A percentile compares a stretch with the other conserved stretches of the same genome.
Evolutionary conservation across 2,888 invertebrate species (phyloP).

Genomic region (Argyresthia goedartella): DNA sequence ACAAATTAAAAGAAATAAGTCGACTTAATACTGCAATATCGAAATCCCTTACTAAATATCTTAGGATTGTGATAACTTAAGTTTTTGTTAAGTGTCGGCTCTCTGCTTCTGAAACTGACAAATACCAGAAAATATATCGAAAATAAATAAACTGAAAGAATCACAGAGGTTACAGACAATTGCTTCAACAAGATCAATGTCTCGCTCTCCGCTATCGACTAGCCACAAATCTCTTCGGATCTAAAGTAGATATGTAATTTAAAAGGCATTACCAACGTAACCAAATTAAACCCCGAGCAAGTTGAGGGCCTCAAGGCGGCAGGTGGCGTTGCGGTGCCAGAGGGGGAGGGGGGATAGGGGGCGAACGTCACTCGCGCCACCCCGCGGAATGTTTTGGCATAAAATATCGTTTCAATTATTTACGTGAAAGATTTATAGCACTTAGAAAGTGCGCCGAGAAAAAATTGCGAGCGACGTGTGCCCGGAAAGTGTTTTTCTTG

Average conservation of each 20-base stretch:
- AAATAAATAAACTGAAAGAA: neutral
- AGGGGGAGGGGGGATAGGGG: neutral
- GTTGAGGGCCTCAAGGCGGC: constrained; percentile 53
- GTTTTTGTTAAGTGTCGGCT: too few species aligned
- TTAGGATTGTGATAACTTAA: too few species aligned
- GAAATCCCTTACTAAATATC: too few species aligned
- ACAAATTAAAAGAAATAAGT: too few species aligned
- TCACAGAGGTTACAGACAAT: too few species aligned
- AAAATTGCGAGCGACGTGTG: constrained; percentile 67
- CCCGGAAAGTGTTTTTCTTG: constrained; percentile 70
- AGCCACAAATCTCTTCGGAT: too few species aligned
- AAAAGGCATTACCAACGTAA: constrained; percentile 66
- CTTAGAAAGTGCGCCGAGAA: constrained; percentile 70
- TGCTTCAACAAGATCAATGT: too few species aligned
- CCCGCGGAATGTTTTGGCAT: constrained; percentile 69
- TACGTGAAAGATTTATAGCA: constrained; percentile 69
- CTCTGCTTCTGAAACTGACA: too few species aligned
- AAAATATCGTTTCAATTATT: constrained; percentile 74
- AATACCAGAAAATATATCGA: too few species aligned
- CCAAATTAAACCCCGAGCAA: constrained; percentile 71
- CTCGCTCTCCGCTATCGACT: too few species aligned
- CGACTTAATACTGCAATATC: too few species aligned
- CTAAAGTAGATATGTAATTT: constrained; percentile 41
- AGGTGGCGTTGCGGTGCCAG: constrained; percentile 33
- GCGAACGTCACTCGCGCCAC: constrained; percentile 49